These are phyloP conservation scores for Temnothorax longispinosus DNA, from an alignment of 1,140 invertebrate genomes.

Conservation along the genomic window DNA sequence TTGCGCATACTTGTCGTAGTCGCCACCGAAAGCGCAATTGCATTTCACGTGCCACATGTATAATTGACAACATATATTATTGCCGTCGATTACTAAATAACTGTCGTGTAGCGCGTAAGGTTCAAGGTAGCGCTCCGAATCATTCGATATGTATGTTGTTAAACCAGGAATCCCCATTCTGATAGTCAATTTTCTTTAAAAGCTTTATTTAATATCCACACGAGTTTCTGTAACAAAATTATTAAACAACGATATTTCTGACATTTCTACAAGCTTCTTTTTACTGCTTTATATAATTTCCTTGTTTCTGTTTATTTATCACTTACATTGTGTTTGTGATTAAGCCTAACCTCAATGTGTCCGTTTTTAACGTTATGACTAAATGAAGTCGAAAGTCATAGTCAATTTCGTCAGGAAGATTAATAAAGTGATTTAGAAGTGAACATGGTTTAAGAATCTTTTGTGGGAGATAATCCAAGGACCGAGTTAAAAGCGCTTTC, in stretches of 20 bases:
- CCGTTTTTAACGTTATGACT: not conserved
- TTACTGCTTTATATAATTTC: not conserved
- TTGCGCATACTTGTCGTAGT: slow-evolving; percentile 92
- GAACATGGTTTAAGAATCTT: too few relatives aligned
- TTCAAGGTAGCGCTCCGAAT: slow-evolving; percentile 89
- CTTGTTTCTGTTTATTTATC: not conserved
- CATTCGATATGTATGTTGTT: slow-evolving; percentile 91
- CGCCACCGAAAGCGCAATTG: slow-evolving; percentile 93
- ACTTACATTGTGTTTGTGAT: not conserved
- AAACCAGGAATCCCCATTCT: slow-evolving; percentile 93
- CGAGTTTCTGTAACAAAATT: not conserved
- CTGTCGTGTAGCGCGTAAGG: slow-evolving; percentile 89
- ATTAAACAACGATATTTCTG: not conserved
- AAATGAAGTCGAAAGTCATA: too few relatives aligned
- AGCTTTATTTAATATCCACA: not conserved
- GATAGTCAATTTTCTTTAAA: not conserved
- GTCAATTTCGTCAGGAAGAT: too few relatives aligned
- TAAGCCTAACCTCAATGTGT: slow-evolving; percentile 12
- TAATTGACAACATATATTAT: slow-evolving; percentile 91
- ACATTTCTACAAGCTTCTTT: not conserved
- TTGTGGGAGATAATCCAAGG: too few relatives aligned
- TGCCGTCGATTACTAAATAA: slow-evolving; percentile 93
- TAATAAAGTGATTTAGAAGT: too few relatives aligned
- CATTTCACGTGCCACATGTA: slow-evolving; percentile 88
- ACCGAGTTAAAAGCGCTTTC: too few relatives aligned